Evolutionary conservation across 2,797 vertebrate genomes (phyloP).

Genomic region (Chloroceryle inda): DNA sequence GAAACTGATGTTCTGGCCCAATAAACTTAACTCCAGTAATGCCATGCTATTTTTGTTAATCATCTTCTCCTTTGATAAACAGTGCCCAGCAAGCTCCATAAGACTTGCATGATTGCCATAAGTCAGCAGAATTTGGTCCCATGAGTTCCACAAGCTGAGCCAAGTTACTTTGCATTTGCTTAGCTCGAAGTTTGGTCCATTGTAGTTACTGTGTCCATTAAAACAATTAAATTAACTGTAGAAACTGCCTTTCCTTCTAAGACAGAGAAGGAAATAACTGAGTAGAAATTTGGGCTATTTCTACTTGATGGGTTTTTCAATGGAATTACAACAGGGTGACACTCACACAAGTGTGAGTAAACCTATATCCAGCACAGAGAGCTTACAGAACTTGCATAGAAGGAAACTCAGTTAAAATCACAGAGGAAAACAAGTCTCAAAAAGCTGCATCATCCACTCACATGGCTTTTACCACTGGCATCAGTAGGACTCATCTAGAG

Average conservation of each 20-base stretch:
- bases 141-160: background rate
- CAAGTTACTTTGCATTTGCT: background rate
- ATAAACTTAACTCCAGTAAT: background rate
- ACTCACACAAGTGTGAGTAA: background rate
- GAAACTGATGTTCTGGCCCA: background rate
- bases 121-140: constrained; percentile 5
- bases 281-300: background rate
- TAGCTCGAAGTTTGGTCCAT: constrained; percentile 10
- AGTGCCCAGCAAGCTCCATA: background rate
- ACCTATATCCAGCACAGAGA: background rate
- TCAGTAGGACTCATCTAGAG: background rate
- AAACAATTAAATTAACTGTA: background rate
- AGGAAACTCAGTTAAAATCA: background rate
- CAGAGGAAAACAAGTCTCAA: background rate
- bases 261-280: background rate
- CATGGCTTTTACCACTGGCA: background rate
- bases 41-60: background rate
- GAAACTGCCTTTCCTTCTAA: background rate
- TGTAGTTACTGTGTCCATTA: background rate
- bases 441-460: background rate
- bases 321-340: background rate
- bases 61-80: background rate
- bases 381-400: background rate
- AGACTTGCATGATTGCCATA: background rate
- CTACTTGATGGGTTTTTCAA: background rate